Evolutionary conservation across 2,113 vertebrate genomes (phyloP).

Genomic region (Brienomyrus brachyistius): DNA sequence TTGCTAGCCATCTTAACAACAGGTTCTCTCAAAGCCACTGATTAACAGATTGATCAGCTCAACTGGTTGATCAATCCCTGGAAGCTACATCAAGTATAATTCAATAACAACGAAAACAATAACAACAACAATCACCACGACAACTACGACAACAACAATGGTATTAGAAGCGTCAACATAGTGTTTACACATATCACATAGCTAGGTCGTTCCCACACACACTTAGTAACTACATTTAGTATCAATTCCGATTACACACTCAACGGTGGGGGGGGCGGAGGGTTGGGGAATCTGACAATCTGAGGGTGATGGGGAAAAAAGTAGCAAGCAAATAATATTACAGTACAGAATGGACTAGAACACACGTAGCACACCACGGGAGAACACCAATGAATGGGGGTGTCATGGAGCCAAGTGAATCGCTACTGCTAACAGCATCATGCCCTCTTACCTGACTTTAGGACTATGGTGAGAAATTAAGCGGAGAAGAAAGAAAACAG

Average conservation of each 20-base stretch:
- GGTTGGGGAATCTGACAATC: not conserved
- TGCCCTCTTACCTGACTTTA: constrained; percentile 98
- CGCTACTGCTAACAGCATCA: constrained; percentile 30
- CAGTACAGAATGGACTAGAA: not conserved
- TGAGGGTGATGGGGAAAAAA: not conserved
- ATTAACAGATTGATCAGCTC: not conserved
- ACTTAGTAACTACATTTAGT: not conserved
- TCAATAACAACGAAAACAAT: constrained; percentile 39
- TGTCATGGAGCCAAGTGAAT: constrained; percentile 9
- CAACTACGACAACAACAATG: not conserved
- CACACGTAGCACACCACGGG: constrained; percentile 21
- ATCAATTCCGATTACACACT: not conserved
- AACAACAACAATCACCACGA: not conserved
- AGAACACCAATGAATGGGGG: constrained; percentile 20
- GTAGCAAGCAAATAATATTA: constrained; percentile 6
- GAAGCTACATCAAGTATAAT: constrained; percentile 64
- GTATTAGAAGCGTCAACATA: not conserved
- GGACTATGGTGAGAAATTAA: constrained; percentile 84
- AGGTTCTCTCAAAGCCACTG: not conserved
- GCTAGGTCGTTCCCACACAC: not conserved
- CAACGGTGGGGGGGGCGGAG: not conserved
- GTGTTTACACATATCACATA: constrained; percentile 9
- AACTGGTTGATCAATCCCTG: constrained; percentile 53
- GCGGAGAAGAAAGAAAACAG: not conserved
- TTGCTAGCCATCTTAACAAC: not conserved